phyloP scores from a whole-genome alignment of 2,113 vertebrate species.

The human (Homo sapiens) region DNA sequence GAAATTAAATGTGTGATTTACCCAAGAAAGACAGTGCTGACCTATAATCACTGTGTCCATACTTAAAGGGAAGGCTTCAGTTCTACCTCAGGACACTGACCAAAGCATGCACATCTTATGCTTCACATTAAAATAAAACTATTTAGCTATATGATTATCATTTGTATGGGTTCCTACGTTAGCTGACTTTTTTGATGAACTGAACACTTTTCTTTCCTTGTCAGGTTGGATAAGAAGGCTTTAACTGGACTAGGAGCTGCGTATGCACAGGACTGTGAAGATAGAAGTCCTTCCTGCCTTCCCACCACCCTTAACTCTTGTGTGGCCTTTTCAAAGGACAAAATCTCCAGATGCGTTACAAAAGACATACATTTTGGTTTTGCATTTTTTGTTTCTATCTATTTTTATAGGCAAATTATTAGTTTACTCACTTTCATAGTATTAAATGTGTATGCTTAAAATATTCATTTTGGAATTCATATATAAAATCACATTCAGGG shows the following conservation, averaged over 20 bases:
- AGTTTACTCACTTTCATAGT: neutral
- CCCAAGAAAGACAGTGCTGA: neutral
- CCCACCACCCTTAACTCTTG: no score
- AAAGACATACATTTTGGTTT: neutral
- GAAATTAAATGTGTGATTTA: neutral
- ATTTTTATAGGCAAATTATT: neutral
- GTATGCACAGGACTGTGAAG: neutral
- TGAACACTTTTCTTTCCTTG: neutral
- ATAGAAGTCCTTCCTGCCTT: rapidly evolving
- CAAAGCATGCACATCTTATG: no score
- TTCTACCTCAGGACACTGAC: neutral
- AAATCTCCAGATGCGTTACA: neutral
- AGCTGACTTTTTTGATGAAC: neutral
- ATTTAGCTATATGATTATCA: neutral
- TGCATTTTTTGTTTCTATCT: neutral
- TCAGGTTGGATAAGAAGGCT: neutral
- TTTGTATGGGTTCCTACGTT: neutral
- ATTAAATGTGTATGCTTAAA: neutral
- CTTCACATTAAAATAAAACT: neutral
- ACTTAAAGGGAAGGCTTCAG: neutral
- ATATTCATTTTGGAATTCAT: neutral
- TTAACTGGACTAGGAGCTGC: neutral
- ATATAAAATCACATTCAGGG: neutral
- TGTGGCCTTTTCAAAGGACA: neutral
- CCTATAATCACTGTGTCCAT: neutral